phyloP scores from a whole-genome alignment of 2,113 vertebrate genomes.

The Oostethus manadensis region DNA sequence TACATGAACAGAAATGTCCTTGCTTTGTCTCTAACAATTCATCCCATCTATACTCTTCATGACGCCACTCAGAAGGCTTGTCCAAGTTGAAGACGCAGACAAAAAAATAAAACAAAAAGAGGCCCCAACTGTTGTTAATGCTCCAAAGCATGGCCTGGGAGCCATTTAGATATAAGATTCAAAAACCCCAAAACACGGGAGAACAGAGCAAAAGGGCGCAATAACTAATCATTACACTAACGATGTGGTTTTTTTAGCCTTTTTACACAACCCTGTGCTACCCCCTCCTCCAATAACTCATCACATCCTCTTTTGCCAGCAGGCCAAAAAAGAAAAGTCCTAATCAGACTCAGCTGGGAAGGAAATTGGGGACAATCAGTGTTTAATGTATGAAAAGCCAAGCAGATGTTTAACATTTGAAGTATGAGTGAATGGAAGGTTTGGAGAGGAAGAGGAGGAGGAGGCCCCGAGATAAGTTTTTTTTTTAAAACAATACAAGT shows the following conservation, averaged over 20 bases:
- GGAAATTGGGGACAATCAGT: not conserved
- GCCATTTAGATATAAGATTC: no score
- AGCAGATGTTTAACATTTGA: constrained; percentile 48
- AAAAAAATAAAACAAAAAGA: no score
- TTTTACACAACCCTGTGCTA: constrained; percentile 49
- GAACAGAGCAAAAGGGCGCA: no score
- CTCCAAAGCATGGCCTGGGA: no score
- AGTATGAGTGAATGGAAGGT: constrained; percentile 26
- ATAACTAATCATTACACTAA: no score
- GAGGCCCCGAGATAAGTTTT: not conserved
- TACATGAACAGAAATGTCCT: not conserved
- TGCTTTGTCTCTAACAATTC: constrained; percentile 8
- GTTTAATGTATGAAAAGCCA: not conserved
- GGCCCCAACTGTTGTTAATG: no score
- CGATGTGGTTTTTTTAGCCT: not conserved
- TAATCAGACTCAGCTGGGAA: constrained; percentile 51
- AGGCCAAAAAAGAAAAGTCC: constrained; percentile 21
- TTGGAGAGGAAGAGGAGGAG: constrained; percentile 22
- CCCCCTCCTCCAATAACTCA: constrained; percentile 65
- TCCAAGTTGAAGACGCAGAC: no score
- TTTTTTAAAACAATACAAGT: constrained; percentile 51
- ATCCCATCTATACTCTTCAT: constrained; percentile 31
- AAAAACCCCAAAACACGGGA: no score
- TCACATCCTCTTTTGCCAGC: constrained; percentile 64
- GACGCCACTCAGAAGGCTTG: constrained; percentile 24